Base-by-base conservation (phyloP, 2,888 invertebrate genomes). In the Drosophila macrospina region DNA sequence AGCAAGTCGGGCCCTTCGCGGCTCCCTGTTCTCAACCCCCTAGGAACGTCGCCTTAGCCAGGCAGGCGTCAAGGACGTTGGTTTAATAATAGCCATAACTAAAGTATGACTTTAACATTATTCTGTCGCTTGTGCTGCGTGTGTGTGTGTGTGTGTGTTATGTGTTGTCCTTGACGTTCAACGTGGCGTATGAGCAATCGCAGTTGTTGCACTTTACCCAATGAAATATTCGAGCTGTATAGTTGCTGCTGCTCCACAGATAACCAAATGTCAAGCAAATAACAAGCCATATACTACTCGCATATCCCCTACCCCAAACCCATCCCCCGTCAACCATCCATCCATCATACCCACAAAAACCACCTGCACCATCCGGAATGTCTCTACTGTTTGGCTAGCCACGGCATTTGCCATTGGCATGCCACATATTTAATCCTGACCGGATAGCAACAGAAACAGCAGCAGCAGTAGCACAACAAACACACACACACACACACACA, bases 31-130 rank as follows among this genome's bases (percentile, higher is more conserved):
- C 2, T 3, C 20, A 1, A 3, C 20, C 20, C 20, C 20, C 20
- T 20, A 2, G 20, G 20, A 20, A 20, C 20, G 10, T 15, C 4
- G 8, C 13, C 30, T 48, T 13, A n/a, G 41, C n/a, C 37, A 56
- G 24, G 59, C 47, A 66, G 37, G 47, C 57, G 30, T 52, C 71
- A 70, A 75, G 76, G 76, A 34, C 71, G 45, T 28, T 30, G 11
- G 3, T 39, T 66, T 54, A 45, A 61, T 74, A 61, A 57, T 45
- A 57, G 56, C 50, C 60, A 75, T 51, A 74, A 61, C 70, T 60
- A 60, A 56, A 64, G 51, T 56, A 34, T 69, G 69, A 44, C 52
- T 64, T 52, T 13, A 34, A 36, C 56, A 56, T 42, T 44, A 51
- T 51, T 16, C 60, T n/a, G 13, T 41, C 32, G n/a, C 65, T 11